Base-by-base conservation (phyloP, 2,888 invertebrate species). In the Merodon equestris region DNA sequence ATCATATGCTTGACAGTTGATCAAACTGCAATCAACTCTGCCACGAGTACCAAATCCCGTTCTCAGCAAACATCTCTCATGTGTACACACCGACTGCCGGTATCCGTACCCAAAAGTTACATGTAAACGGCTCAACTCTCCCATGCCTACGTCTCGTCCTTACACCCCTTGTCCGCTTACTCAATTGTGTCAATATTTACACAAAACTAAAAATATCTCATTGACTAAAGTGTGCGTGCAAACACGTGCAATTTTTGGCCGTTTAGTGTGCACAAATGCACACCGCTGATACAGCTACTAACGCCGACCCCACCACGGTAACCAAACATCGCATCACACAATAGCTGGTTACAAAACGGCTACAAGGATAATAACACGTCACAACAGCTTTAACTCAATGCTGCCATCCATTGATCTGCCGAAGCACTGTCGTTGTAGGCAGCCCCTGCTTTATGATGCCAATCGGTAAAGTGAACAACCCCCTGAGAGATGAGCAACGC, bases 281-380 rank as follows among this genome's bases (percentile, higher is more conserved):
- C 73, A 64, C 51, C 15, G 34, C 58, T 38, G 51, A 9, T 47
- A 15, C 27, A n/a, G 56, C 15, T 9, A 17, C 48, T 53, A 47
- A 57, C 51, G 58, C 56, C 53, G 53, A 9, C 40, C 63, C 53
- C n/a, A 9, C 40, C 40, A 40, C 40, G 5, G 27, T n/a, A 40
- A 40, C 40, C 40, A 40, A n/a, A 10, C 40, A n/a, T 40, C 40
- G 3, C 40, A 40, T 40, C 38, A 19, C n/a, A n/a, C 40, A 40
- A 40, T 40, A 7, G 15, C 7, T n/a, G n/a, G 56, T 19, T 60
- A 81, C 74, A 79, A 79, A 68, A 74, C 74, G 68, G 73, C 68
- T 70, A 74, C 79, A 79, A 54, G 79, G 79, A 79, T 79, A 79
- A 79, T 79, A 58, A 79, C 77, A 79, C 77, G 77, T 79, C 77